Evolutionary conservation across 2,797 vertebrate species (phyloP).

Genomic region (Sparidentex hasta): DNA sequence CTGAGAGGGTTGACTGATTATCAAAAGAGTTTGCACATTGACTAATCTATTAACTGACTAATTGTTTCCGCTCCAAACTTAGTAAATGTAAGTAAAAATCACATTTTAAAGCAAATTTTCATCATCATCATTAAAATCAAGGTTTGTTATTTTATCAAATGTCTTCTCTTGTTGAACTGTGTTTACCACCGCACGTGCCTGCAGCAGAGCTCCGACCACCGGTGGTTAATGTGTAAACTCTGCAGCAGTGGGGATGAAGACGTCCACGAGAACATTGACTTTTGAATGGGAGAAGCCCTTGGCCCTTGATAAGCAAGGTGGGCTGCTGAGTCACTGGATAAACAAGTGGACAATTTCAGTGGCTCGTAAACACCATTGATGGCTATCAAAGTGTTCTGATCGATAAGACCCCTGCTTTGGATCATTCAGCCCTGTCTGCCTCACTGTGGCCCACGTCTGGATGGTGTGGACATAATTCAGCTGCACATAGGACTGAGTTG

Average conservation of each 20-base stretch:
- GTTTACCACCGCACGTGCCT: slow-evolving; percentile 2
- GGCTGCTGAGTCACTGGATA: slow-evolving; percentile 62
- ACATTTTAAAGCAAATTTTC: neutral
- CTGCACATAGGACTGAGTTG: neutral
- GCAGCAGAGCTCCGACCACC: slow-evolving; percentile 1
- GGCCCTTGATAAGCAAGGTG: slow-evolving; percentile 71
- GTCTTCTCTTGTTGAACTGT: neutral
- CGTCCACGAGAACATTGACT: slow-evolving; percentile 77
- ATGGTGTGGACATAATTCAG: neutral
- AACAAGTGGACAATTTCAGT: slow-evolving; percentile 31
- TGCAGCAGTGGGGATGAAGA: slow-evolving; percentile 45
- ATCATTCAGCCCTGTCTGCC: neutral
- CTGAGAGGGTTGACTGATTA: too few relatives aligned
- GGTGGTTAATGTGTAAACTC: slow-evolving; percentile 84
- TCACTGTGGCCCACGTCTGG: neutral
- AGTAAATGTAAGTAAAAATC: neutral
- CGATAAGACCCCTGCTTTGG: neutral
- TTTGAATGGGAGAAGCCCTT: too few relatives aligned
- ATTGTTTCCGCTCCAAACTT: neutral
- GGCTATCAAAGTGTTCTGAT: neutral
- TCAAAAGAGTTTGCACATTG: too few relatives aligned
- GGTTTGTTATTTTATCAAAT: neutral
- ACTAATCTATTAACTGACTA: too few relatives aligned
- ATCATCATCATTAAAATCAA: neutral
- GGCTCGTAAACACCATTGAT: slow-evolving; percentile 8